These are phyloP conservation scores for Grantiella picta DNA, from an alignment of 2,113 vertebrate genomes.

Conservation along the genomic window DNA sequence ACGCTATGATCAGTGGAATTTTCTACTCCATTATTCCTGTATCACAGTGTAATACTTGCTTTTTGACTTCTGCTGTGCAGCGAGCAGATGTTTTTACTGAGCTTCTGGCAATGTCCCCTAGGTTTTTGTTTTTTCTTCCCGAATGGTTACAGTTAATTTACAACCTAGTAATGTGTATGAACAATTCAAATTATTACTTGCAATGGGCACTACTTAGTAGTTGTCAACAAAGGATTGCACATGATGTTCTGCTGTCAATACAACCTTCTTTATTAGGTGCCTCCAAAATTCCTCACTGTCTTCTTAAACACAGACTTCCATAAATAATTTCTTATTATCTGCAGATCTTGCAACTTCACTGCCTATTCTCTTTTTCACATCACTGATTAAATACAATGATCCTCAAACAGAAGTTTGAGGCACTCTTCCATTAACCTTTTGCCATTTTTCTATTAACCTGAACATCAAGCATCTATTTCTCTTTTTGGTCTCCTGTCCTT, in stretches of 20 bases:
- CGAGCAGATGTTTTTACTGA: conserved; percentile 60
- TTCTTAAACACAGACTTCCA: not conserved
- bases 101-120: conserved; percentile 25
- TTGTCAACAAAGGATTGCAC: not conserved
- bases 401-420: not conserved
- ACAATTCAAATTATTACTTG: conserved; percentile 3
- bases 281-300: not conserved
- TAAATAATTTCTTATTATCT: conserved; percentile 31
- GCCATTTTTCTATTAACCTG: conserved; percentile 38
- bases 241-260: not conserved
- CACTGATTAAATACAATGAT: not conserved
- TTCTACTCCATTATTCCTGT: conserved; percentile 39
- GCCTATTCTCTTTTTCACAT: not conserved
- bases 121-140: conserved; percentile 12
- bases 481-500: not conserved
- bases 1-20: conserved; percentile 33
- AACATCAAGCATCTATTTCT: not conserved
- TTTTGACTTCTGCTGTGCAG: conserved; percentile 43
- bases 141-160: conserved; percentile 48
- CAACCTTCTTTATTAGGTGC: not conserved
- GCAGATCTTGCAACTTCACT: not conserved
- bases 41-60: not conserved
- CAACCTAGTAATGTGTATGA: conserved; percentile 17
- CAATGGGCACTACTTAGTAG: not conserved
- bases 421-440: conserved; percentile 35